A percentile compares a stretch with the other conserved stretches of the same genome.
Conservation (phyloP, 2,888 invertebrate genomes). For the Melinopterus prodromus region DNA sequence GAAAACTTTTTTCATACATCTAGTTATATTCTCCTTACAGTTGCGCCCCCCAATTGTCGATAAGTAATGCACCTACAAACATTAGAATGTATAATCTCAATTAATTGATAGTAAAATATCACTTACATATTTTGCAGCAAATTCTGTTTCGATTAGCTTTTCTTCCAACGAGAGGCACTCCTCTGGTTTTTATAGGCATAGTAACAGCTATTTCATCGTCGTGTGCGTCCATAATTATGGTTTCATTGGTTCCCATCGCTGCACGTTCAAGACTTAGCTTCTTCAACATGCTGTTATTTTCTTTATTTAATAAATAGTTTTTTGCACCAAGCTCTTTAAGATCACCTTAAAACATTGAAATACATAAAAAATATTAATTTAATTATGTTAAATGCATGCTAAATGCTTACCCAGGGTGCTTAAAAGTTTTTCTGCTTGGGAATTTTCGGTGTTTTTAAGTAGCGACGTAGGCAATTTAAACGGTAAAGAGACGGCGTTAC, state of each 20-base stretch:
- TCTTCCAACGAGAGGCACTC: no score
- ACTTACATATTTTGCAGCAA: background rate
- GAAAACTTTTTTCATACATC: background rate
- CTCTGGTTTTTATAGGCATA: no score
- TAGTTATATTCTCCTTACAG: background rate
- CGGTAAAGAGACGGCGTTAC: no score
- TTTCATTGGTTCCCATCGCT: no score
- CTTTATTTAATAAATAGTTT: no score
- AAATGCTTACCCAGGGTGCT: background rate
- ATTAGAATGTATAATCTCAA: background rate
- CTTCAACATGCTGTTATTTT: no score
- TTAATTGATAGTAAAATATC: background rate
- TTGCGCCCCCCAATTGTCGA: background rate
- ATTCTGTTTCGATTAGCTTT: background rate
- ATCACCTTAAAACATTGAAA: background rate
- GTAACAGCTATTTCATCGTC: no score
- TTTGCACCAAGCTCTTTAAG: no score
- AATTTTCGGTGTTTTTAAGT: background rate
- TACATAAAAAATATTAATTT: background rate
- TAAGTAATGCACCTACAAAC: background rate
- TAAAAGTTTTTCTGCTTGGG: background rate
- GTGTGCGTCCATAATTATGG: no score
- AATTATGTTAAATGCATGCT: background rate
- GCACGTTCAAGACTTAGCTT: no score
- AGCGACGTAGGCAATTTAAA: no score